Percentiles rank a stretch among this genome's conserved stretches.
Evolutionary conservation across 2,888 invertebrate species (phyloP).

Genomic region (Phragmatobia fuliginosa): DNA sequence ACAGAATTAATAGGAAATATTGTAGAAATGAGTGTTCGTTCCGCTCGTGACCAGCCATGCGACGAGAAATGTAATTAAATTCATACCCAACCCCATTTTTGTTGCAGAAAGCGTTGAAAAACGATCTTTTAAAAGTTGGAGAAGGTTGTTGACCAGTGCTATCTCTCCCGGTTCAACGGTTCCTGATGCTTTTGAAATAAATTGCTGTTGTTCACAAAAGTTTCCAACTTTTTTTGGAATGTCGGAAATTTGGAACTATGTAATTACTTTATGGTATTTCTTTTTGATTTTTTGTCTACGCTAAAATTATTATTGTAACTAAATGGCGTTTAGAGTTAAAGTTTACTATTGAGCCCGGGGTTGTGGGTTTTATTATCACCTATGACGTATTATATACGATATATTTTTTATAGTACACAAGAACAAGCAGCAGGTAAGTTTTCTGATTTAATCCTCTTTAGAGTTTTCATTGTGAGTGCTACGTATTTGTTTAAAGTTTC

Average conservation of each 20-base stretch:
- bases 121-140: constrained; percentile 10
- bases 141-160: constrained; percentile 13
- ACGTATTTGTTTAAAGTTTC: too few species aligned
- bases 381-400: too few species aligned
- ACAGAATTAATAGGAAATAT: constrained; percentile 6
- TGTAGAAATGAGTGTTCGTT: neutral
- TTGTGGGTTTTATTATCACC: too few species aligned
- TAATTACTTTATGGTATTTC: neutral
- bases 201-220: constrained; percentile 15
- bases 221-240: constrained; percentile 4
- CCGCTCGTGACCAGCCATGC: constrained; percentile 2
- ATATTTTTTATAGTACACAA: too few species aligned
- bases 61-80: constrained; percentile 17
- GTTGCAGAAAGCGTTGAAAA: constrained; percentile 10
- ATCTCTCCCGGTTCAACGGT: constrained; percentile 20
- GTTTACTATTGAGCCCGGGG: neutral
- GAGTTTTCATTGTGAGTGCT: too few species aligned
- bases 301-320: neutral
- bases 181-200: constrained; percentile 17
- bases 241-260: neutral
- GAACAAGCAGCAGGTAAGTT: too few species aligned
- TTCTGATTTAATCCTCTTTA: too few species aligned
- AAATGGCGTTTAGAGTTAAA: too few species aligned
- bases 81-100: constrained; percentile 1
- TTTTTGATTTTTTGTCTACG: neutral